Percentiles rank a stretch among this genome's conserved stretches.
These are phyloP conservation scores for Gallinago paraguaiae DNA, from an alignment of 2,113 vertebrate genomes.

Conservation along the genomic window DNA sequence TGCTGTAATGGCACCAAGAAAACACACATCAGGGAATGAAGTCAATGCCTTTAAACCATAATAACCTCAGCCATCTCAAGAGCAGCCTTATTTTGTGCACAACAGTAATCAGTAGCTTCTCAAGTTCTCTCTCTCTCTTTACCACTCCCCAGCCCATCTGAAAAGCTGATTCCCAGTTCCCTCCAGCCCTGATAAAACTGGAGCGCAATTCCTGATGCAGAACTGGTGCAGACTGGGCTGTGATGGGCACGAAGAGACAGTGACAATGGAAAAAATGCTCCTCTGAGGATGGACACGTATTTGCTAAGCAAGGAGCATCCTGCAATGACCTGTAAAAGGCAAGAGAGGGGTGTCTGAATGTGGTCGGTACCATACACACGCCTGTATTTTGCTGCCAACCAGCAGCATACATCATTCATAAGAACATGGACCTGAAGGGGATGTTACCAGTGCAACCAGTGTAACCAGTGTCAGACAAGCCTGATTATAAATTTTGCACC, in stretches of 20 bases:
- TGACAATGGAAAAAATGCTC: not conserved
- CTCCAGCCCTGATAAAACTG: not conserved
- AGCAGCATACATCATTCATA: not conserved
- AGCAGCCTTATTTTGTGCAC: not conserved
- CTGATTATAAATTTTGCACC: not conserved
- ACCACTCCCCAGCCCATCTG: not conserved
- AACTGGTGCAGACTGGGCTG: not conserved
- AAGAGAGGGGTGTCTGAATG: not conserved
- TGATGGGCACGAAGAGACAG: not conserved
- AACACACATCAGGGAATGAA: not conserved
- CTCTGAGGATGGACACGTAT: not conserved
- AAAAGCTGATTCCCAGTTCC: not conserved
- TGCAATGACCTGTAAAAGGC: not conserved
- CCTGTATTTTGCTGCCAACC: not conserved
- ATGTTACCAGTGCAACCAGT: too few species aligned
- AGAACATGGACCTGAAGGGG: not conserved
- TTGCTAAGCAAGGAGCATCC: not conserved
- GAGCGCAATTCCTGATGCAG: not conserved
- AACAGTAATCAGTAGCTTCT: not conserved
- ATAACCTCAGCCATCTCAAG: not conserved
- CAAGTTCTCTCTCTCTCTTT: not conserved
- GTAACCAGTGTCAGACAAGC: not conserved
- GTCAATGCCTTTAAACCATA: not conserved
- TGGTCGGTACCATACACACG: fast-evolving
- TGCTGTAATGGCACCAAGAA: not conserved